A percentile compares a stretch with the other conserved stretches of the same genome.
phyloP scores from a whole-genome alignment of 2,888 invertebrate species.

The Clepsis dumicolana region DNA sequence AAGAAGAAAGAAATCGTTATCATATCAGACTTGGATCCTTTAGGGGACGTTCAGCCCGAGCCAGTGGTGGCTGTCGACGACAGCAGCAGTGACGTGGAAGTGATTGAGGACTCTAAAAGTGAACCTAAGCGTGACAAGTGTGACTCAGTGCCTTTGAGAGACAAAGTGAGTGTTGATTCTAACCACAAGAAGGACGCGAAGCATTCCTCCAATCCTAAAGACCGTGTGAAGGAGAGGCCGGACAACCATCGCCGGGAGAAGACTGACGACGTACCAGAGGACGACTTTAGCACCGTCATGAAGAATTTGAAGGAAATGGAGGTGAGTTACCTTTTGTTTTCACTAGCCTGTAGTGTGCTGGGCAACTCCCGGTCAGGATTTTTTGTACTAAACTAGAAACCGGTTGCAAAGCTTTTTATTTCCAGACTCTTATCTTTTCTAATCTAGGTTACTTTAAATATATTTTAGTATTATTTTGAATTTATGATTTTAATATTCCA shows the following conservation, averaged over 20 bases:
- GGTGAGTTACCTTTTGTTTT: constrained; percentile 55
- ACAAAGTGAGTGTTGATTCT: constrained; percentile 59
- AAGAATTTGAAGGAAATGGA: constrained; percentile 76
- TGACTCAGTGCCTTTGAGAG: constrained; percentile 78
- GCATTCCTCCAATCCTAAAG: constrained; percentile 18
- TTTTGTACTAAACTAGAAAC: no score
- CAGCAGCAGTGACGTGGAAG: constrained; percentile 82
- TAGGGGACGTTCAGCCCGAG: constrained; percentile 65
- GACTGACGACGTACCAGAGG: constrained; percentile 64
- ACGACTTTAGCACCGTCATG: constrained; percentile 73
- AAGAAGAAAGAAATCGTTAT: constrained; percentile 78
- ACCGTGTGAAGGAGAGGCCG: constrained; percentile 50
- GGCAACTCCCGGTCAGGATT: no score
- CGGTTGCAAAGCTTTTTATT: no score
- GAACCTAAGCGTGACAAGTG: constrained; percentile 56
- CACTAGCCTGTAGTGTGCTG: no score
- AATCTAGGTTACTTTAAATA: no score
- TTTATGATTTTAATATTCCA: constrained; percentile 56
- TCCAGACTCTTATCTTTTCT: no score
- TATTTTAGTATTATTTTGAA: neutral
- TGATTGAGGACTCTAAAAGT: constrained; percentile 72
- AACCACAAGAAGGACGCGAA: constrained; percentile 51
- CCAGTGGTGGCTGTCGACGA: constrained; percentile 72
- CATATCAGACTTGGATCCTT: constrained; percentile 74
- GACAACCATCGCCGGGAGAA: constrained; percentile 49